These are phyloP conservation scores for Vanacampus margaritifer DNA, from an alignment of 2,113 vertebrate genomes.

Conservation along the genomic window DNA sequence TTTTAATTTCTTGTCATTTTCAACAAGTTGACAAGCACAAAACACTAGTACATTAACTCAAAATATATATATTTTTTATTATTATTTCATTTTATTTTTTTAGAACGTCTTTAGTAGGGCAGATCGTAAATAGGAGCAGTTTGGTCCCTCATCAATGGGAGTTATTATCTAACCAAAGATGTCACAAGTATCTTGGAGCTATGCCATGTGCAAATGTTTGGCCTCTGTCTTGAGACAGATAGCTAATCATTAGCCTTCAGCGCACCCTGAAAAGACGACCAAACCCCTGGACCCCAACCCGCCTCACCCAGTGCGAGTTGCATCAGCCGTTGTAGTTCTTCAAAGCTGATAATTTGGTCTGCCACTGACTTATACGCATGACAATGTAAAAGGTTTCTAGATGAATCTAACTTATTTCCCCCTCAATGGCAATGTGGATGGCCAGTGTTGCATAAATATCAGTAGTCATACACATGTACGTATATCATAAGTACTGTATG, in stretches of 20 bases:
- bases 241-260: conserved; percentile 50
- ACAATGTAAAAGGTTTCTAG: not conserved
- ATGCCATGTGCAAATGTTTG: conserved; percentile 6
- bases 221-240: conserved; percentile 44
- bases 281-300: conserved; percentile 17
- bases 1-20: not conserved
- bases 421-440: not conserved
- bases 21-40: not conserved
- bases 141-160: not conserved
- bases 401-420: not conserved
- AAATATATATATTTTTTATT: not conserved
- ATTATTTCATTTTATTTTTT: not conserved
- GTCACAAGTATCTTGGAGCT: conserved; percentile 19
- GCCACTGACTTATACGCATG: not conserved
- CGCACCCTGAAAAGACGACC: conserved; percentile 7
- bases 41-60: not conserved
- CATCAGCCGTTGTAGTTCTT: conserved; percentile 46
- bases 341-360: too few species aligned
- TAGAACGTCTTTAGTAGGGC: not conserved
- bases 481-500: not conserved
- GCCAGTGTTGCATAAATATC: not conserved
- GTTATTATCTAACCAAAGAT: conserved; percentile 19
- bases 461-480: not conserved
- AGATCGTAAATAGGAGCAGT: not conserved
- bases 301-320: conserved; percentile 36